Conservation (phyloP, 2,113 vertebrate genomes). For the Mystacornis crossleyi region DNA sequence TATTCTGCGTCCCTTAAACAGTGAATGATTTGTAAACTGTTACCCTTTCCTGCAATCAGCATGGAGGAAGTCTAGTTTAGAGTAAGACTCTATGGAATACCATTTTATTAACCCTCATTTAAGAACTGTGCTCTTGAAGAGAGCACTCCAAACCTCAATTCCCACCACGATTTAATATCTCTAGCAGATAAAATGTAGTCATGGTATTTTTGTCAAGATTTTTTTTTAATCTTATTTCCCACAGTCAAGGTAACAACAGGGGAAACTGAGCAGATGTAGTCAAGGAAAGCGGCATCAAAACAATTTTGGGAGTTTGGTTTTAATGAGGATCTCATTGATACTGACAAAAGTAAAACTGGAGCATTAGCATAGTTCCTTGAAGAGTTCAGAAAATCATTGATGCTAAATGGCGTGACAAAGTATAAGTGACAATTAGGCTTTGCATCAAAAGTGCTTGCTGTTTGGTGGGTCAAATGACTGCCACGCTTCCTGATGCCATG, state of each 20-base stretch:
- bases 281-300: conserved; percentile 11
- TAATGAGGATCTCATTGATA: conserved; percentile 24
- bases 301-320: conserved; percentile 35
- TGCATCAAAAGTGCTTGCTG: conserved; percentile 70
- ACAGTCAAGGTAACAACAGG: conserved; percentile 14
- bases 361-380: conserved; percentile 40
- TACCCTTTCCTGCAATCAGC: neutral
- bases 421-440: conserved; percentile 68
- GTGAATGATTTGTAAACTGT: neutral
- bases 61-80: neutral
- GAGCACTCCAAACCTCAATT: neutral
- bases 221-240: neutral
- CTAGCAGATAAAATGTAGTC: neutral
- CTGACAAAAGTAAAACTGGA: conserved; percentile 45
- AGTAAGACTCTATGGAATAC: neutral
- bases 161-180: neutral
- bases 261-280: conserved; percentile 38
- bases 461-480: conserved; percentile 74
- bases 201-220: neutral
- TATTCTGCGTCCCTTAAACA: neutral
- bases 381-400: conserved; percentile 61
- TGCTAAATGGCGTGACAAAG: conserved; percentile 65
- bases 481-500: conserved; percentile 62
- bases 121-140: neutral
- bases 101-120: neutral